Evolutionary conservation across 2,797 vertebrate genomes (phyloP), one percentile per base, ranked within the genome.

Genomic region (Paguma larvata): DNA sequence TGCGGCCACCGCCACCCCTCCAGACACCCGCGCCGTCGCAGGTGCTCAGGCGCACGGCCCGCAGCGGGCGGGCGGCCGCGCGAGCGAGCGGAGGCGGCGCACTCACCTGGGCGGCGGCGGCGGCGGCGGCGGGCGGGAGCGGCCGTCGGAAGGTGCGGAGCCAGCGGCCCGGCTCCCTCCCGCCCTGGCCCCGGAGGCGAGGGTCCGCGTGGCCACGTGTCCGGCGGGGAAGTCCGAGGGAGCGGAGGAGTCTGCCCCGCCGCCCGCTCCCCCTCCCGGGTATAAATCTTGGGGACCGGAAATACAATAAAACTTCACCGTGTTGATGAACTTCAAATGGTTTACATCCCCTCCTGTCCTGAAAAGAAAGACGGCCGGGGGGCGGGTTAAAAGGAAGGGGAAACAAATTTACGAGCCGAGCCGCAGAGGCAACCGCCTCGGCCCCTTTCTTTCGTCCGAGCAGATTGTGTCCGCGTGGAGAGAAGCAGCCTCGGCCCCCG

Each of bases 301-400:
- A 98, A 98, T 97, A 98, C 98, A 98, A 98, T 98, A 98, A 99
- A 99, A 97, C 97, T 98, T 94, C 96, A 97, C 97, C 96, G 19
- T 97, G 98, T 94, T 98, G 98, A 98, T 98, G 98, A 99, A 98
- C 98, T 99, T 98, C 98, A 97, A 98, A 98, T 92, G 67, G 53
- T 97, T 98, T 97, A 51, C 94, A 96, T 73, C 96, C 89, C 88
- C 93, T 97, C 93, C 44, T 78, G 97, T 3, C 95, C 96, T 97
- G 98, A 98, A 97, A 95, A 98, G 97, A 97, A 97, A 97, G 97
- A 97, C 85, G 44, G 86, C 96, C 78, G 0, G 86, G 95, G 94
- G 96, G 51, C 91, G 63, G 94, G 85, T 95, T 85, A 96, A 85
- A 84, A 94, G 91, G 77, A 90, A 80, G 48, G 53, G 77, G 67